phyloP scores from a whole-genome alignment of 2,113 vertebrate species.

The Varanus salvator region DNA sequence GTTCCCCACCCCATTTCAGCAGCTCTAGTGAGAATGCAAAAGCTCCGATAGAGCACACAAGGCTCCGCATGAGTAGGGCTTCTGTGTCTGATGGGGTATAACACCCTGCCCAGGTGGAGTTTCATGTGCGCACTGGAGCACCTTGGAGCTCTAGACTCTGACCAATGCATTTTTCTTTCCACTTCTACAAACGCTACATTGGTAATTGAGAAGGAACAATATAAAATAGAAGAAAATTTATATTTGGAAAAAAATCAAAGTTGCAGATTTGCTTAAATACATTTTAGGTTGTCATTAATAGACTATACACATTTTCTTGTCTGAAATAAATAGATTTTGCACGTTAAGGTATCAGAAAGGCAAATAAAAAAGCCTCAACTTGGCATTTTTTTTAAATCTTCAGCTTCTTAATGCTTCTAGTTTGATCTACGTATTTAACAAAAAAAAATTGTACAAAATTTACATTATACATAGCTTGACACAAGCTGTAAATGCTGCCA shows the following conservation, averaged over 20 bases:
- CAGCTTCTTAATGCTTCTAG: slow-evolving; percentile 78
- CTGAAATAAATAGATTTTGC: slow-evolving; percentile 86
- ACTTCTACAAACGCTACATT: slow-evolving; percentile 65
- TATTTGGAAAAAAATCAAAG: slow-evolving; percentile 55
- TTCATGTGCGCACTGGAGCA: background rate
- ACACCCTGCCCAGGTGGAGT: background rate
- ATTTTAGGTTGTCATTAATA: slow-evolving; percentile 78
- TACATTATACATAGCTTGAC: slow-evolving; percentile 99
- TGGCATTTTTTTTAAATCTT: slow-evolving; percentile 71
- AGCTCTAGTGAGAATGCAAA: background rate
- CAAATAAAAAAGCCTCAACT: slow-evolving; percentile 71
- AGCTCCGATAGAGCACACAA: background rate
- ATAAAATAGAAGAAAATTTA: slow-evolving; percentile 65
- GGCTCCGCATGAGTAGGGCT: background rate
- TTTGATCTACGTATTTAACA: slow-evolving; percentile 72
- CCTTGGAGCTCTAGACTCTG: background rate
- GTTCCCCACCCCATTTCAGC: background rate
- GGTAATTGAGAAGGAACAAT: slow-evolving; percentile 73
- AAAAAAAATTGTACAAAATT: slow-evolving; percentile 90
- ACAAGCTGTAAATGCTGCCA: slow-evolving; percentile 96
- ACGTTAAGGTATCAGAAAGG: slow-evolving; percentile 83
- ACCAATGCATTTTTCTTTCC: slow-evolving; percentile 50
- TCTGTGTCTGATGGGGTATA: fast-evolving
- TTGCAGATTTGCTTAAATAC: slow-evolving; percentile 74
- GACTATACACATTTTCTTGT: slow-evolving; percentile 76